phyloP scores from a whole-genome alignment of 2,888 invertebrate species.

The Erynnis tages region DNA sequence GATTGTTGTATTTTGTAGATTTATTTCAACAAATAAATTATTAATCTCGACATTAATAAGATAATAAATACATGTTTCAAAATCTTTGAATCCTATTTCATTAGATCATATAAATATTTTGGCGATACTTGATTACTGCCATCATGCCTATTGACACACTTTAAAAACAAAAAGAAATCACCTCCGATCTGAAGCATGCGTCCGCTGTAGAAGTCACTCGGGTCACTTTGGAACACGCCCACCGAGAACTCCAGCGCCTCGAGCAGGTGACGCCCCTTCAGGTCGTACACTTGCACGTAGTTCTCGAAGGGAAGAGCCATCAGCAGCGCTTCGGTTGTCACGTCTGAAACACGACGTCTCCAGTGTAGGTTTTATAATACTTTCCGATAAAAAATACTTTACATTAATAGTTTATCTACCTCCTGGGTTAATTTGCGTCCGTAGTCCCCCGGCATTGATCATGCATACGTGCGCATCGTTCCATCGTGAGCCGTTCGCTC shows the following conservation, averaged over 20 bases:
- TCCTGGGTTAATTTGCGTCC: constrained; percentile 84
- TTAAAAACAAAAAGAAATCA: constrained; percentile 35
- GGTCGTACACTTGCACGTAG: constrained; percentile 85
- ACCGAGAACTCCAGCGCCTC: constrained; percentile 83
- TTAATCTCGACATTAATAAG: too few species aligned
- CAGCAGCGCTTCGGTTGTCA: constrained; percentile 86
- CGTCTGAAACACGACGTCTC: constrained; percentile 66
- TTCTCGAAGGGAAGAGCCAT: constrained; percentile 90
- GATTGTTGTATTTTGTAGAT: too few species aligned
- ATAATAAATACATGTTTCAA: too few species aligned
- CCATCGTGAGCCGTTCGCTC: constrained; percentile 52
- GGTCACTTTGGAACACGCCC: constrained; percentile 48
- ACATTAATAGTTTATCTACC: constrained; percentile 58
- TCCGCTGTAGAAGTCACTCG: constrained; percentile 59
- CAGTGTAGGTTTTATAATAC: neutral
- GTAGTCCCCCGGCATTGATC: constrained; percentile 86
- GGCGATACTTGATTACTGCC: too few species aligned
- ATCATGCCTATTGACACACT: too few species aligned
- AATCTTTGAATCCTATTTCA: too few species aligned
- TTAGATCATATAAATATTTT: too few species aligned
- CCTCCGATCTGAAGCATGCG: constrained; percentile 84
- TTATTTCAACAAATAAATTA: too few species aligned
- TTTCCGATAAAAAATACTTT: neutral
- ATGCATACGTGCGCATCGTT: constrained; percentile 77
- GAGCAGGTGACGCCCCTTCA: constrained; percentile 84